Conservation (phyloP, 2,797 vertebrate species). For the Tarsius wallacei region DNA sequence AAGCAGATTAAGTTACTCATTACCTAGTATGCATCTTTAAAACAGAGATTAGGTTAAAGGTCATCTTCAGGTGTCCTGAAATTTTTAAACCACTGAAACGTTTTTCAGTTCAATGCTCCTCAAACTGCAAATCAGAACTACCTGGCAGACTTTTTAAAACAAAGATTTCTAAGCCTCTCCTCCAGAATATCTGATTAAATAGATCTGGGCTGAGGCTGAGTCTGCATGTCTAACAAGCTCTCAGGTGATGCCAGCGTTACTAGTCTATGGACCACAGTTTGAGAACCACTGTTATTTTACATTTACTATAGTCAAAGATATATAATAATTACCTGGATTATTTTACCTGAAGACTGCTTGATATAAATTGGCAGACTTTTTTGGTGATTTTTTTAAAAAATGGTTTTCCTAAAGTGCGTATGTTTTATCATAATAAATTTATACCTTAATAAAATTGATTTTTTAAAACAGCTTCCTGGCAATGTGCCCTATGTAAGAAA, state of each 20-base stretch:
- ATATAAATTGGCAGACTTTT: background rate
- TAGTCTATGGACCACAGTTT: background rate
- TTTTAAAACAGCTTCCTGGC: slow-evolving; percentile 12
- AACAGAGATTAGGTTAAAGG: slow-evolving; percentile 32
- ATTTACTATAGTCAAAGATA: slow-evolving; percentile 31
- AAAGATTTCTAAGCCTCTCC: background rate
- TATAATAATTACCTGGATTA: background rate
- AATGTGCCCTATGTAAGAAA: slow-evolving; percentile 30
- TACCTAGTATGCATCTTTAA: slow-evolving; percentile 22
- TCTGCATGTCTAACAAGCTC: background rate
- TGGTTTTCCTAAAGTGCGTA: background rate
- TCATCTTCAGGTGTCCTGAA: slow-evolving; percentile 40
- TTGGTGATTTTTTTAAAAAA: slow-evolving; percentile 27
- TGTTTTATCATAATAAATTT: slow-evolving; percentile 39
- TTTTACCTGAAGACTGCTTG: slow-evolving; percentile 59
- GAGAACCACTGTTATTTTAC: slow-evolving; percentile 29
- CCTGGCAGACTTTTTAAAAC: background rate
- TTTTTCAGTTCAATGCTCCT: slow-evolving; percentile 48
- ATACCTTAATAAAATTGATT: slow-evolving; percentile 19
- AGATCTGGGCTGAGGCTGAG: background rate
- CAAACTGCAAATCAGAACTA: slow-evolving; percentile 63
- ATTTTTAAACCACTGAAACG: slow-evolving; percentile 58
- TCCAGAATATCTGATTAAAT: background rate
- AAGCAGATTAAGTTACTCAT: slow-evolving; percentile 64
- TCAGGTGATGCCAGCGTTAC: background rate